phyloP scores from a whole-genome alignment of 2,888 invertebrate genomes.

The Andrena hattorfiana region DNA sequence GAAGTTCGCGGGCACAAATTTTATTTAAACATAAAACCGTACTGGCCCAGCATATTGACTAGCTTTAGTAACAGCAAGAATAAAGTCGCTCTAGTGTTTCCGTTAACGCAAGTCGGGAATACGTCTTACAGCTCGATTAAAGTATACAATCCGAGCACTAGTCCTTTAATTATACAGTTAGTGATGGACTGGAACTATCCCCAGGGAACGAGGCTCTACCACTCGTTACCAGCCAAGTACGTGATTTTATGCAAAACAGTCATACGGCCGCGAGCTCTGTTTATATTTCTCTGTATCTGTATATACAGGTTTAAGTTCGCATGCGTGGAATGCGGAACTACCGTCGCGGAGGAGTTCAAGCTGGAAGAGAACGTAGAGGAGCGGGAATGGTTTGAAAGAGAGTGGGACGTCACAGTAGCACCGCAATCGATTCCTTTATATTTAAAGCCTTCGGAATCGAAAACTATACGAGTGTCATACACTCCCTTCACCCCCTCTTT shows the following conservation, averaged over 20 bases:
- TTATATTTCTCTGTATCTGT: not conserved
- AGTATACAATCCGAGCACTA: conserved; percentile 91
- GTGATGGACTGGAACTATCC: conserved; percentile 91
- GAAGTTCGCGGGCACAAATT: conserved; percentile 89
- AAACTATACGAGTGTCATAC: conserved; percentile 78
- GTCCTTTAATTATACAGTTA: conserved; percentile 90
- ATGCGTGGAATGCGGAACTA: conserved; percentile 77
- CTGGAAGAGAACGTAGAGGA: conserved; percentile 73
- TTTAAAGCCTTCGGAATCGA: conserved; percentile 79
- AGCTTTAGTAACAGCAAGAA: conserved; percentile 80
- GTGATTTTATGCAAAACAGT: conserved; percentile 45
- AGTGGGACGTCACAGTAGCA: conserved; percentile 77
- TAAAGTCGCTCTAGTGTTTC: conserved; percentile 87
- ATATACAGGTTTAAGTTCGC: conserved; percentile 79
- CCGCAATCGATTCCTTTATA: conserved; percentile 78
- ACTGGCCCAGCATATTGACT: conserved; percentile 88
- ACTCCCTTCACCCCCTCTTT: conserved; percentile 77
- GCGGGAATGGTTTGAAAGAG: conserved; percentile 76
- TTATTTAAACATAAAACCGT: conserved; percentile 88
- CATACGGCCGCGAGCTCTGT: not conserved
- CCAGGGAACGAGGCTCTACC: conserved; percentile 86
- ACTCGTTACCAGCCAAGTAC: conserved; percentile 85
- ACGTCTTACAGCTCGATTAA: conserved; percentile 88
- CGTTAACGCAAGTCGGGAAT: conserved; percentile 91
- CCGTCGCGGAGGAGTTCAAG: conserved; percentile 81